Conservation (phyloP, 1,140 invertebrate species). For the Drosophila tropicalis region DNA sequence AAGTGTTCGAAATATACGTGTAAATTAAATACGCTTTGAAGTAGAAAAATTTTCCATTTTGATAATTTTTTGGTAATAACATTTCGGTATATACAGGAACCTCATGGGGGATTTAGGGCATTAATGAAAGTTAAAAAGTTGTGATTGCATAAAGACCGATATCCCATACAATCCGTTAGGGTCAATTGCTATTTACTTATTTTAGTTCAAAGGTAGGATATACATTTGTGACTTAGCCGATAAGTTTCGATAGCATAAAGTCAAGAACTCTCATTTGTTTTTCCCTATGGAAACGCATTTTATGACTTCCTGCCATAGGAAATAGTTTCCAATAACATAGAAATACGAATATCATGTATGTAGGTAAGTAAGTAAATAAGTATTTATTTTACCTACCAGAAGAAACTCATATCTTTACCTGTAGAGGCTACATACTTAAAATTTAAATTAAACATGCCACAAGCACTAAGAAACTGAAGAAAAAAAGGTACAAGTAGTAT, state of each 20-base stretch:
- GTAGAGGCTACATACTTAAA: conserved; percentile 72
- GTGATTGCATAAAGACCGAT: too few relatives aligned
- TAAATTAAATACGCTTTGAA: too few relatives aligned
- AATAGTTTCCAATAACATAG: conserved; percentile 4
- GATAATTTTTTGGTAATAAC: too few relatives aligned
- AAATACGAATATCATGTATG: conserved; percentile 23
- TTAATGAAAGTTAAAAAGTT: too few relatives aligned
- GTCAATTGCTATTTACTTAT: too few relatives aligned
- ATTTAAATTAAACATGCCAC: conserved; percentile 74
- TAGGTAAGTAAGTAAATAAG: conserved; percentile 40
- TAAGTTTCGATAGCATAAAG: not conserved
- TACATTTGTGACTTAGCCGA: not conserved
- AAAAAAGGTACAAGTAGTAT: conserved; percentile 34
- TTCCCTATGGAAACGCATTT: conserved; percentile 31
- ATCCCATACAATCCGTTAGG: too few relatives aligned
- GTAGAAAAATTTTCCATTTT: too few relatives aligned
- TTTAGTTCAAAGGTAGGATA: too few relatives aligned
- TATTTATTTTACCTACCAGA: conserved; percentile 63
- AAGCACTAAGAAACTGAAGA: conserved; percentile 23
- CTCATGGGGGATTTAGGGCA: too few relatives aligned
- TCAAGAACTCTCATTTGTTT: not conserved
- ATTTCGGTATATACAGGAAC: too few relatives aligned
- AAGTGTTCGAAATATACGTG: too few relatives aligned
- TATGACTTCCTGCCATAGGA: conserved; percentile 45
- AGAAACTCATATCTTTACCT: conserved; percentile 15